A percentile compares a stretch with the other conserved stretches of the same genome.
Evolutionary conservation across 2,888 invertebrate species (phyloP).

Genomic region (Scaptomyza reducta): DNA sequence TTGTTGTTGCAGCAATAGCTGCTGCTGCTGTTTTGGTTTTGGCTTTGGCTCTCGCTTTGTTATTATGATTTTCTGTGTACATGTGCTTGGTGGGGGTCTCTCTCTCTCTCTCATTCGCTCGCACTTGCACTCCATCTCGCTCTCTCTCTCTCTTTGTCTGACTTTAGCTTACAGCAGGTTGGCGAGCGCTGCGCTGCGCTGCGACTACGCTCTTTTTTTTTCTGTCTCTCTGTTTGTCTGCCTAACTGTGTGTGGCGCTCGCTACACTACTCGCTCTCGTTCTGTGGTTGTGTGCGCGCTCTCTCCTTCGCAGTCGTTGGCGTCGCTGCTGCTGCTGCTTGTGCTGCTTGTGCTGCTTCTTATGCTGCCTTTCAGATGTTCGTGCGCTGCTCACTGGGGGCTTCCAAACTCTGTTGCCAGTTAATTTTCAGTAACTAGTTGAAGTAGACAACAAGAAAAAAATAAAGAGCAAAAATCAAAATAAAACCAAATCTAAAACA

Average conservation of each 20-base stretch:
- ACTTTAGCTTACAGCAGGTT: conserved; percentile 42
- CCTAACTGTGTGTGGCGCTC: conserved; percentile 14
- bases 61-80: conserved; percentile 73
- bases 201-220: conserved; percentile 18
- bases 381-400: conserved; percentile 57
- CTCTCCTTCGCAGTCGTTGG: conserved; percentile 47
- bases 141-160: conserved; percentile 21
- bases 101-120: conserved; percentile 17
- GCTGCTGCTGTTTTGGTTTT: conserved; percentile 38
- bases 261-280: conserved; percentile 30
- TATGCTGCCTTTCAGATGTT: conserved; percentile 64
- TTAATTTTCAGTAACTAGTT: conserved; percentile 79
- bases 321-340: conserved; percentile 14
- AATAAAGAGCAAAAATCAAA: conserved; percentile 41
- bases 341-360: conserved; percentile 40
- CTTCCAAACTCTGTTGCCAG: conserved; percentile 69
- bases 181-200: conserved; percentile 43
- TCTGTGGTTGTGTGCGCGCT: conserved; percentile 33
- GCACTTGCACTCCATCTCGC: conserved; percentile 9
- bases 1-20: conserved; percentile 13
- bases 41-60: conserved; percentile 66
- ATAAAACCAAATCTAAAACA: conserved; percentile 26
- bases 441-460: conserved; percentile 72
- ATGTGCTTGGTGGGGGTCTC: conserved; percentile 56
- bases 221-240: conserved; percentile 31